These are phyloP conservation scores for Stegostoma tigrinum DNA, from an alignment of 2,113 vertebrate genomes.

Conservation along the genomic window DNA sequence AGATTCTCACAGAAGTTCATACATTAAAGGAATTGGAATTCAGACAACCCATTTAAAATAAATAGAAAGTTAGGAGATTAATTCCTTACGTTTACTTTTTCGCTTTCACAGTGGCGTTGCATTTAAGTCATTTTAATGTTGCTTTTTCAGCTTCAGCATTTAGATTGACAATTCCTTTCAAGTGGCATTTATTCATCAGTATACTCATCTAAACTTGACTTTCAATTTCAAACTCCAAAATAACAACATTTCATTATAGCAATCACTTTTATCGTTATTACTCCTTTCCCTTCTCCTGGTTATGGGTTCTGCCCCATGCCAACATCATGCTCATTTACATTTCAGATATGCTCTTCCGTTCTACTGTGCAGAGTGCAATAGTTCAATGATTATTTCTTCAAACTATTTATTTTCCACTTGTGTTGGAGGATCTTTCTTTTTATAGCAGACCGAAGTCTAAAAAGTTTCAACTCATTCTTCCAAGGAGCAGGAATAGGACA, in stretches of 20 bases:
- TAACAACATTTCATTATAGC: slow-evolving; percentile 8
- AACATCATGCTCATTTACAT: neutral
- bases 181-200: neutral
- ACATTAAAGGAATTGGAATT: slow-evolving; percentile 9
- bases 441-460: neutral
- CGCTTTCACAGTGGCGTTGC: neutral
- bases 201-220: slow-evolving; percentile 3
- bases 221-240: slow-evolving; percentile 25
- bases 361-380: neutral
- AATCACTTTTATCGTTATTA: slow-evolving; percentile 13
- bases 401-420: neutral
- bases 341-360: neutral
- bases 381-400: neutral
- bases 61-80: neutral
- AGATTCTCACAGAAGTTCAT: neutral
- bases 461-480: neutral
- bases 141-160: neutral
- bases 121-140: neutral
- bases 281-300: neutral
- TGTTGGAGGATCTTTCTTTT: neutral
- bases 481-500: neutral
- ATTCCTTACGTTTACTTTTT: slow-evolving; percentile 9
- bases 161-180: slow-evolving; percentile 6
- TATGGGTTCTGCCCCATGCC: neutral
- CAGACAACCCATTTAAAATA: neutral